Conservation (phyloP, 2,113 vertebrate genomes). For the Solea senegalensis region DNA sequence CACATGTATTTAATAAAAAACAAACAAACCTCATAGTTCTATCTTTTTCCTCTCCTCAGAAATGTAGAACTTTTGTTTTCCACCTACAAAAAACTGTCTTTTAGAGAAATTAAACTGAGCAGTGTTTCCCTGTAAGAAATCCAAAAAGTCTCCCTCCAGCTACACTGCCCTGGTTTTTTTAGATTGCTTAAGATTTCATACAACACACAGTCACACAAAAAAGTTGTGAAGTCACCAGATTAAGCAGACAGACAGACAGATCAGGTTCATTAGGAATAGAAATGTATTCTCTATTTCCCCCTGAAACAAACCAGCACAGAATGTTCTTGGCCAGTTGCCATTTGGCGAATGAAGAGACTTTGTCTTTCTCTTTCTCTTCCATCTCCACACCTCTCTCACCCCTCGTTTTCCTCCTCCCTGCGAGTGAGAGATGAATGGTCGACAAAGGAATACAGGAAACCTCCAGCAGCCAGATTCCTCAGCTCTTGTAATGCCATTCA, state of each 20-base stretch:
- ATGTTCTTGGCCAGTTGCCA: conserved; percentile 83
- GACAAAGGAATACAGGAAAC: conserved; percentile 68
- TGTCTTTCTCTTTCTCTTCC: conserved; percentile 42
- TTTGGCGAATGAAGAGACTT: conserved; percentile 71
- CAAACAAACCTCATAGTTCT: no score
- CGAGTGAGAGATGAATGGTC: conserved; percentile 57
- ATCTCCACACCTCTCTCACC: conserved; percentile 30
- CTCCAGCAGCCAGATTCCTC: conserved; percentile 60
- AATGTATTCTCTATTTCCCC: conserved; percentile 78
- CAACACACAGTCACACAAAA: neutral
- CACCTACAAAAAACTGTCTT: neutral
- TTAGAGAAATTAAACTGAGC: neutral
- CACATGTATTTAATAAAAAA: no score
- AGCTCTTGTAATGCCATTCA: conserved; percentile 52
- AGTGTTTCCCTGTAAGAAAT: neutral
- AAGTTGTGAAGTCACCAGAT: neutral
- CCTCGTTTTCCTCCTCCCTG: conserved; percentile 33
- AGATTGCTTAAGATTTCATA: no score
- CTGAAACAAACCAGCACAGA: conserved; percentile 85
- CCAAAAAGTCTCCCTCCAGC: neutral
- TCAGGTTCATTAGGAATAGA: conserved; percentile 76
- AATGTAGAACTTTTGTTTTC: no score
- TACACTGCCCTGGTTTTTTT: neutral
- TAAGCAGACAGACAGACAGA: conserved; percentile 43
- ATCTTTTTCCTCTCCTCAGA: no score